Percentiles rank a stretch among this genome's conserved stretches.
Evolutionary conservation across 2,888 invertebrate genomes (phyloP).

Genomic region (Odontocerum albicorne): DNA sequence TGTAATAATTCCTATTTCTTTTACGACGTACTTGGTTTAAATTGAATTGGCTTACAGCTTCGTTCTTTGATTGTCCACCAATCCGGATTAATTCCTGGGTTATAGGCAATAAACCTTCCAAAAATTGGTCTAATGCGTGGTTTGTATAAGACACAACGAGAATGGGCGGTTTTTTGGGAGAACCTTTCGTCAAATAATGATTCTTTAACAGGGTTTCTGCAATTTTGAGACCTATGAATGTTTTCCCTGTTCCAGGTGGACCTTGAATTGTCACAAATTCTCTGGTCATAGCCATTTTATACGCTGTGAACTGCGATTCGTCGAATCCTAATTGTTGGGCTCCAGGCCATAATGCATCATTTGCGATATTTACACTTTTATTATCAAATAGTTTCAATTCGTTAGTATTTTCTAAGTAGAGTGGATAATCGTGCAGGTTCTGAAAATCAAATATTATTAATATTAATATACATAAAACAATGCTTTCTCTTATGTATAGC

Average conservation of each 20-base stretch:
- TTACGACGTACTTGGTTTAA: slow-evolving; percentile 45
- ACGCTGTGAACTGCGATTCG: slow-evolving; percentile 67
- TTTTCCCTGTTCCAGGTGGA: slow-evolving; percentile 88
- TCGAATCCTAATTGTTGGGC: slow-evolving; percentile 58
- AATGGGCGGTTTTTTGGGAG: slow-evolving; percentile 48
- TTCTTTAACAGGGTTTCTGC: slow-evolving; percentile 68
- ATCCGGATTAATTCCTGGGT: slow-evolving; percentile 67
- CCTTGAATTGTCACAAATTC: slow-evolving; percentile 83
- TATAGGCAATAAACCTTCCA: slow-evolving; percentile 65
- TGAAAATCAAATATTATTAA: no score
- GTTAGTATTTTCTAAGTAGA: no score
- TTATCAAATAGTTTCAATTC: no score
- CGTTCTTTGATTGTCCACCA: slow-evolving; percentile 68
- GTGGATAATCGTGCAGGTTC: no score
- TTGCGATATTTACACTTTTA: no score
- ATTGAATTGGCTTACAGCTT: slow-evolving; percentile 56
- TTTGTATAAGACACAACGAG: slow-evolving; percentile 83
- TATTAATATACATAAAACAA: no score
- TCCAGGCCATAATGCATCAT: slow-evolving; percentile 51
- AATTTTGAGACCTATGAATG: slow-evolving; percentile 76
- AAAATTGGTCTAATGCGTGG: slow-evolving; percentile 84
- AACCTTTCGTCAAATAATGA: slow-evolving; percentile 35
- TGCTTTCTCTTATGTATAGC: no score
- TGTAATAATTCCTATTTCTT: background rate
- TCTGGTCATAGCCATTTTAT: slow-evolving; percentile 65